Evolutionary conservation across 1,140 invertebrate genomes (phyloP), one percentile per base, ranked within the genome.

Genomic region (Ostrea denselamellosa): DNA sequence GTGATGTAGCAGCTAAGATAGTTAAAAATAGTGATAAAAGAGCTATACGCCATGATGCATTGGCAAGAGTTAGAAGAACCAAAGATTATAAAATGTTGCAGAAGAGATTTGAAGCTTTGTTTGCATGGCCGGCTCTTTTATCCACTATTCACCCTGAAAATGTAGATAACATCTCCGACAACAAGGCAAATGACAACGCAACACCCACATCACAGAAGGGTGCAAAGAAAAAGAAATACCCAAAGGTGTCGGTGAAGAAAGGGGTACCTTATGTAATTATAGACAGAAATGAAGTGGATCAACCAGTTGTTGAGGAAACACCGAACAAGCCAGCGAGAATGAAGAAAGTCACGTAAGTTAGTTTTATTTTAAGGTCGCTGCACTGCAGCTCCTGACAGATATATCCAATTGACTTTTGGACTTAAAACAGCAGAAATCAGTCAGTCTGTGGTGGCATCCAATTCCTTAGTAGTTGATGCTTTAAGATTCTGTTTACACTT

Each of bases 51-150:
- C 22, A 77, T 56, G 83, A 88, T 81, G 53, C 85, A 19, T 34
- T 92, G 28, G 85, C 71, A 19, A 68, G 83, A 22, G 28, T 90
- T 0, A 83, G 90, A 34, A 52, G 87, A 56, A 90, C 89, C 4
- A 58, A 85, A n/a, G 90, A 89, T 0, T 92, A 90, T 81, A 25
- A 90, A 25, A 34, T 89, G 68, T 82, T 92, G 8, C 88, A 91
- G 88, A 89, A 90, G 19, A 83, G 92, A 62, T 92, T 92, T 85
- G 86, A 90, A 44, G 84, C 91, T 8, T 25, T 91, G 19, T 92
- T 92, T 88, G 58, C 86, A 22, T 92, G 92, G 92, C 92, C 92
- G 22, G 92, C 91, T 28, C 71, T 92, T 14, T 56, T 92, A 52
- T 89, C 92, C 28, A 89, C 91, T 19, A 86, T 91, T 52, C 68